phyloP scores from a whole-genome alignment of 2,113 vertebrate genomes.

The Pantherophis guttatus region DNA sequence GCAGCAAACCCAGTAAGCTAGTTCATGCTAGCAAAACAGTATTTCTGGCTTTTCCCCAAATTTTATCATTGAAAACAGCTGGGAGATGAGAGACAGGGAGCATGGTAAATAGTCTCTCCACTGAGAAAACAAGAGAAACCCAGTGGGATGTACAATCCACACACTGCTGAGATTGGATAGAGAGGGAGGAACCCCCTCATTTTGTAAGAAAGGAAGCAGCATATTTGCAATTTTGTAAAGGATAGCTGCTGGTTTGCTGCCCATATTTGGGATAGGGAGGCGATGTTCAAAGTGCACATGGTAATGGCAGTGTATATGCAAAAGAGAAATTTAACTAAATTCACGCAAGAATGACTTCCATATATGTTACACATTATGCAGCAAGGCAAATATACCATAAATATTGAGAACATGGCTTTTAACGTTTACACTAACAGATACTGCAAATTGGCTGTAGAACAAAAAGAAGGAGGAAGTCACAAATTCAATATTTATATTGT shows the following conservation, averaged over 20 bases:
- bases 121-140: background rate
- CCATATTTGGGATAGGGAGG: background rate
- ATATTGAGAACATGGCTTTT: background rate
- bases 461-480: background rate
- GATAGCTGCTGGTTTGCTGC: background rate
- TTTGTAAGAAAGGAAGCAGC: background rate
- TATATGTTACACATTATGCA: background rate
- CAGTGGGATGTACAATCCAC: background rate
- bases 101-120: background rate
- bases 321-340: background rate
- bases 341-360: background rate
- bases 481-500: background rate
- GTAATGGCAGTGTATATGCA: background rate
- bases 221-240: background rate
- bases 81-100: background rate
- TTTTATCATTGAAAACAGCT: background rate
- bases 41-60: background rate
- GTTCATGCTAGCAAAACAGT: background rate
- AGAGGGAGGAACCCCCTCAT: background rate
- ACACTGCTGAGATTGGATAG: background rate
- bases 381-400: background rate
- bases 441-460: background rate
- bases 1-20: background rate
- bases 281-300: background rate
- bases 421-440: background rate